Evolutionary conservation across 2,797 vertebrate genomes (phyloP).

Genomic region (Halcyon leucocephala): DNA sequence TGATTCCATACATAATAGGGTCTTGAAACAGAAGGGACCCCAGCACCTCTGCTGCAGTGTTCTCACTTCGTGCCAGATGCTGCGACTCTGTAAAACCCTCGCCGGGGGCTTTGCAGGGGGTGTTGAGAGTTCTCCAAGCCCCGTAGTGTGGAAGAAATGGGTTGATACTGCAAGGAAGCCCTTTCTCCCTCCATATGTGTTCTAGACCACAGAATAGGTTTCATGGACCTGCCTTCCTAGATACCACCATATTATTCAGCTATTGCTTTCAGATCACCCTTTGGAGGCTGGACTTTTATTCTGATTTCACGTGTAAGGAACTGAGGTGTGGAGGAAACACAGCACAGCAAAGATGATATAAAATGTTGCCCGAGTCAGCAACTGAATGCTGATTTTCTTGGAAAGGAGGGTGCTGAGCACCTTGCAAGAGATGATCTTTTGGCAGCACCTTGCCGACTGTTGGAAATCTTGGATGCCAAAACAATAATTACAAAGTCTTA

Average conservation of each 20-base stretch:
- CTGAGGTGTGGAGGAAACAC: background rate
- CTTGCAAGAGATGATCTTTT: slow-evolving; percentile 40
- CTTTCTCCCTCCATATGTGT: background rate
- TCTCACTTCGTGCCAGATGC: background rate
- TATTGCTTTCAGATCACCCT: background rate
- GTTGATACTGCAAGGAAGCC: background rate
- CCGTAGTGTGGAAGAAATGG: background rate
- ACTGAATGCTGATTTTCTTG: slow-evolving; percentile 43
- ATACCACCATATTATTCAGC: background rate
- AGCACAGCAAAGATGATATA: background rate
- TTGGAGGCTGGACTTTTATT: slow-evolving; percentile 29
- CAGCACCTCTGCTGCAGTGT: background rate
- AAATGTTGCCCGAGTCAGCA: slow-evolving; percentile 21
- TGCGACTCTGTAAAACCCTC: background rate
- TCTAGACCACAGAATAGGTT: background rate
- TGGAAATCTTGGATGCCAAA: slow-evolving; percentile 63
- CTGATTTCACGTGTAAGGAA: background rate
- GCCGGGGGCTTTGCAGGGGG: background rate
- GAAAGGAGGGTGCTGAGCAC: slow-evolving; percentile 53
- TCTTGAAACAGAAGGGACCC: background rate
- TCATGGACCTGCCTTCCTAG: background rate
- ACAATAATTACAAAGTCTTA: slow-evolving; percentile 64
- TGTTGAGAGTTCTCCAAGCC: background rate
- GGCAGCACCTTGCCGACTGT: background rate
- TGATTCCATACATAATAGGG: background rate